Conservation (phyloP, 2,113 vertebrate genomes). For the Dipodomys ordii region DNA sequence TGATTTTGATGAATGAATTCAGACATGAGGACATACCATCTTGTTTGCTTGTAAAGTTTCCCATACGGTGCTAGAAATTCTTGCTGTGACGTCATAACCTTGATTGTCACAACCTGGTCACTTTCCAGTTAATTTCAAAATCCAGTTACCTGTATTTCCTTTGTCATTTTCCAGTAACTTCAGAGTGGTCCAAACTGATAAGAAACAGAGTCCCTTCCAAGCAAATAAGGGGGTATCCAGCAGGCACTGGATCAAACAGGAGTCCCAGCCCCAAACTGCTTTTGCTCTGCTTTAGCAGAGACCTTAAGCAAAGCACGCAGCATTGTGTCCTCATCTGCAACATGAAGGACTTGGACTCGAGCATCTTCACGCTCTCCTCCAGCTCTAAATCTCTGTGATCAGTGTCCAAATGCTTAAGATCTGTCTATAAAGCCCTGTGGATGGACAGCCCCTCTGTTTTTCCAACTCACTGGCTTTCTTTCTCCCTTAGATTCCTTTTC, state of each 20-base stretch:
- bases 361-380: neutral
- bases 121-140: neutral
- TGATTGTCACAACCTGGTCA: neutral
- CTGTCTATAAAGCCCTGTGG: neutral
- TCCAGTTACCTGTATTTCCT: neutral
- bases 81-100: neutral
- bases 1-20: neutral
- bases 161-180: slow-evolving; percentile 26
- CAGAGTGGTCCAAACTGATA: neutral
- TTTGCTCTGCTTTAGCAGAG: neutral
- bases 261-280: neutral
- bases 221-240: neutral
- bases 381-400: neutral
- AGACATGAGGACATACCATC: accelerated
- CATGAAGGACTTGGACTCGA: neutral
- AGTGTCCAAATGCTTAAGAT: neutral
- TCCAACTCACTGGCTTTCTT: neutral
- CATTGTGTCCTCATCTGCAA: neutral
- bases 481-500: neutral
- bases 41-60: neutral
- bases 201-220: neutral
- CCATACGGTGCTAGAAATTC: neutral
- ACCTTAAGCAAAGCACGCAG: neutral
- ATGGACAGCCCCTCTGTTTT: accelerated
- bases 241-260: too few relatives aligned